These are phyloP conservation scores for Cryptomyrus ogoouensis DNA, from an alignment of 2,113 vertebrate genomes.

Conservation along the genomic window DNA sequence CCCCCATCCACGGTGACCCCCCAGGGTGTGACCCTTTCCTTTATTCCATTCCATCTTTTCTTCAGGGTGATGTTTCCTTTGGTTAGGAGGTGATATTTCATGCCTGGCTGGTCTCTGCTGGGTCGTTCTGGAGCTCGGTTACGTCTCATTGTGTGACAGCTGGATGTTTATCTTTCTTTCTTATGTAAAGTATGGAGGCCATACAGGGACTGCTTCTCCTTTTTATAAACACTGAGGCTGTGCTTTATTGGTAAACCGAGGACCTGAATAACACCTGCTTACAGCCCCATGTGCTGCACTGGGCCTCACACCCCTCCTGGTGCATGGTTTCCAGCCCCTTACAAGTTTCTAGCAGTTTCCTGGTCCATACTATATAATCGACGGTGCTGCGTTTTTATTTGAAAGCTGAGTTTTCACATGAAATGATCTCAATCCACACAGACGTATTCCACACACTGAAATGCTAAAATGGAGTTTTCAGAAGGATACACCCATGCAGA, in stretches of 20 bases:
- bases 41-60: background rate
- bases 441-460: background rate
- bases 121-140: background rate
- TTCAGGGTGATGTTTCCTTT: background rate
- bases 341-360: background rate
- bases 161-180: background rate
- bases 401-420: background rate
- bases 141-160: background rate
- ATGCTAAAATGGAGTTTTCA: background rate
- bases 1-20: background rate
- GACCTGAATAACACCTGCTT: background rate
- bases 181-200: background rate
- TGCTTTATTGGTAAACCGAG: background rate
- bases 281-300: background rate
- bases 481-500: background rate
- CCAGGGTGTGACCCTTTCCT: background rate
- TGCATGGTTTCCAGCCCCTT: background rate
- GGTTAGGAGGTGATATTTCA: background rate
- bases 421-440: background rate
- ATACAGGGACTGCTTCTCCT: background rate
- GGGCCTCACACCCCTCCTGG: background rate
- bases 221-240: background rate
- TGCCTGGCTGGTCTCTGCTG: background rate
- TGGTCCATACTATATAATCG: background rate
- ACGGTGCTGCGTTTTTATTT: background rate